Evolutionary conservation across 2,888 invertebrate species (phyloP).

Genomic region (Scotopteryx bipunctaria): DNA sequence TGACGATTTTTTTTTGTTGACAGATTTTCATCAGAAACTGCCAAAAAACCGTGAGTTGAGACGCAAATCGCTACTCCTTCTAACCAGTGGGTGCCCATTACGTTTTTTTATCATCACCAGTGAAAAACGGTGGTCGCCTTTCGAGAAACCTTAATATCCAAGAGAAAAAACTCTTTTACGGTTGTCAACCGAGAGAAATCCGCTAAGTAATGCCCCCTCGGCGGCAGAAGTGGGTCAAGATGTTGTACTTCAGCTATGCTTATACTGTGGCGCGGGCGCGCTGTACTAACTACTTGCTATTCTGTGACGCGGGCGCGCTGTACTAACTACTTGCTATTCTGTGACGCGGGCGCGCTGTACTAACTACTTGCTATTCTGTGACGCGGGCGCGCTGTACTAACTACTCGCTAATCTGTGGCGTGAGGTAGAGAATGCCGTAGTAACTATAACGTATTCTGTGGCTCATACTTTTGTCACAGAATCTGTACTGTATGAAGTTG

Average conservation of each 20-base stretch:
- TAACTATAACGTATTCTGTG: background rate
- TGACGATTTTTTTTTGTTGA: no score
- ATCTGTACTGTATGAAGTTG: no score
- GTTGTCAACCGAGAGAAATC: constrained; percentile 62
- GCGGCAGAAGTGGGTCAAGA: constrained; percentile 69
- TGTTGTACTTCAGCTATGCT: constrained; percentile 44
- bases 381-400: background rate
- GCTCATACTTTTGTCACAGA: background rate
- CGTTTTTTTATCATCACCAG: background rate
- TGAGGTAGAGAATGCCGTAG: background rate
- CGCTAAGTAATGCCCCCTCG: constrained; percentile 63
- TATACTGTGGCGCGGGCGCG: constrained; percentile 12
- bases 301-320: background rate
- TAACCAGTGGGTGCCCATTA: no score
- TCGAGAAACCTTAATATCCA: constrained; percentile 16
- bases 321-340: background rate
- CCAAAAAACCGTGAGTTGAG: no score
- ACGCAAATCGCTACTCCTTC: no score
- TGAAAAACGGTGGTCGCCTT: background rate
- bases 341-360: background rate
- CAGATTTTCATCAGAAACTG: no score
- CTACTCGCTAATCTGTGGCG: background rate
- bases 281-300: background rate
- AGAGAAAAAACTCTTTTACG: constrained; percentile 52
- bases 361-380: background rate